Evolutionary conservation across 2,113 vertebrate genomes (phyloP), one percentile per base, ranked within the genome.

Genomic region (Leiothrix lutea): DNA sequence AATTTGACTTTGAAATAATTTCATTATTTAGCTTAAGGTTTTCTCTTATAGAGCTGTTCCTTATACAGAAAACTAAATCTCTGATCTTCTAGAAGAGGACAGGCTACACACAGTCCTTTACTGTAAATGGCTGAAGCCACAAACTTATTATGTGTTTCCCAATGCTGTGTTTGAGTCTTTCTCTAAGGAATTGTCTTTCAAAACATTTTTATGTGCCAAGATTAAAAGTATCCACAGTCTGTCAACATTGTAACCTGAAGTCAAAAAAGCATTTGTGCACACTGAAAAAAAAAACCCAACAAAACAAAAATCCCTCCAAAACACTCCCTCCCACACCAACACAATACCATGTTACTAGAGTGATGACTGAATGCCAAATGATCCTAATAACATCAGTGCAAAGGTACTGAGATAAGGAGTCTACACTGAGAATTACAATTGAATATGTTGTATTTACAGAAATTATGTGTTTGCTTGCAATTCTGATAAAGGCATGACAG

Each of bases 1-100:
- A 86, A 79, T 57, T 89, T 78, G 28, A 10, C 42, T 90, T 87
- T 80, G 21, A 94, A 94, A 60, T 80, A 35, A 71, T 79, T 64
- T 50, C 2, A 29, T 61, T 5, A 45, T 79, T 92, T 75, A 87
- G 4, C 11, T 45, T 77, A 69, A 64, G 26, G 26, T 60, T 53
- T 87, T 81, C 25, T 60, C 44, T 70, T 78, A 51, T 10, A 51
- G 2, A 64, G 3, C 8, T 10, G 5, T 56, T 86, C 85, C 44
- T 67, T 45, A 38, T 5, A 73, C 2, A 81, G 23, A 48, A 91
- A 80, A 53, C 22, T 79, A 60, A 64, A 64, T 69, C 20, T 24
- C 14, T 17, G 11, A 28, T 70, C 23, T 65, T 82, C 4, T 2
- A 56, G 14, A 91, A 38, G 4, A 47, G 6, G 9, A 20, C 10